phyloP scores from a whole-genome alignment of 2,797 vertebrate species.

The Dryobates pubescens region DNA sequence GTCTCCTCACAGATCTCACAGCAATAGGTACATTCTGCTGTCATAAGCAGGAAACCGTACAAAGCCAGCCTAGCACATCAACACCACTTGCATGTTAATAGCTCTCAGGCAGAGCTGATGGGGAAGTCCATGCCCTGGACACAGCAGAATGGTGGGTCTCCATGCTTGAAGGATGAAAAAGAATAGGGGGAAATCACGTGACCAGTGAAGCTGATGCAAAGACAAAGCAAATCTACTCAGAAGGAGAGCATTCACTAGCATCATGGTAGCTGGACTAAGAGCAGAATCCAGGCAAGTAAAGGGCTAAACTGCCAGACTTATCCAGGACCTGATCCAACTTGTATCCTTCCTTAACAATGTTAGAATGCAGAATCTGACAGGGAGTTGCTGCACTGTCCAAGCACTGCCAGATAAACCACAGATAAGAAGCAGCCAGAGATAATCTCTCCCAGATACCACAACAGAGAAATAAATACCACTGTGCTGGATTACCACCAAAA shows the following conservation, averaged over 20 bases:
- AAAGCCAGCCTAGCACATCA: accelerated
- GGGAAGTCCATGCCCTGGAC: neutral
- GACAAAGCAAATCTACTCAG: neutral
- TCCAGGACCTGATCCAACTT: neutral
- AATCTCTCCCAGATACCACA: slow-evolving; percentile 3
- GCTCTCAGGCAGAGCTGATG: neutral
- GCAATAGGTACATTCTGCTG: neutral
- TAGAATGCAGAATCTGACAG: slow-evolving; percentile 30
- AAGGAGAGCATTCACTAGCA: neutral
- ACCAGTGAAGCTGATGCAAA: neutral
- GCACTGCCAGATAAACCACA: slow-evolving; percentile 36
- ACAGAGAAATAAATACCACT: neutral
- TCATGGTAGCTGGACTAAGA: neutral
- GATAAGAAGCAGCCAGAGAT: slow-evolving; percentile 28
- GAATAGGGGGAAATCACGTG: neutral
- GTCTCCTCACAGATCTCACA: neutral
- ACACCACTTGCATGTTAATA: neutral
- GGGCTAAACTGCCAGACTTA: neutral
- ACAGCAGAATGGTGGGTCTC: neutral
- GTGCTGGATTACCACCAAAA: neutral
- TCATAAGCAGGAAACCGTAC: neutral
- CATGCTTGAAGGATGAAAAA: neutral
- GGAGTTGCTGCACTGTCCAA: neutral
- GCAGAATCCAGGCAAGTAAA: neutral
- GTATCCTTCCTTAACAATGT: neutral